Conservation (phyloP, 2,113 vertebrate species). For the Myiozetetes cayanensis region DNA sequence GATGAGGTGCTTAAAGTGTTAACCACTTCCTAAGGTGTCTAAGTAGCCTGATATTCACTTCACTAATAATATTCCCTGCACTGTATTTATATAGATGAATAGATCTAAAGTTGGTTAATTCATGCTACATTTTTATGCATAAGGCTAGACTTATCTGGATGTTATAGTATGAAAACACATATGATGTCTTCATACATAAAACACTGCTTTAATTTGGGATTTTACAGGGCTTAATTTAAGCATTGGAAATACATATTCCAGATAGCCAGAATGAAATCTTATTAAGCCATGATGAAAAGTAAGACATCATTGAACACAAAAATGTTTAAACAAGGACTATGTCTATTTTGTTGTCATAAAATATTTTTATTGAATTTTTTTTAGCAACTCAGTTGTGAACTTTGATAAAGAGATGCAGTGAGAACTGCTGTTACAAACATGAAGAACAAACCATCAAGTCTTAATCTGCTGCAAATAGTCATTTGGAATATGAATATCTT, state of each 20-base stretch:
- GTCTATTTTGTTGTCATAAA: background rate
- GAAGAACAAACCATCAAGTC: background rate
- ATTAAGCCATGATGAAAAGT: constrained; percentile 8
- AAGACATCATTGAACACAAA: background rate
- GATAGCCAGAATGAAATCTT: background rate
- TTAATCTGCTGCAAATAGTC: background rate
- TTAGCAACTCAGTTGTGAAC: background rate
- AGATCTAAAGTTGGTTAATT: background rate
- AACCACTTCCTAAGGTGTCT: constrained; percentile 50
- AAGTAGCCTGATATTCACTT: constrained; percentile 34
- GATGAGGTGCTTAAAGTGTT: constrained; percentile 43
- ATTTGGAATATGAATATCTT: background rate
- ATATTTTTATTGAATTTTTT: constrained; percentile 17
- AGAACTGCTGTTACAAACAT: background rate
- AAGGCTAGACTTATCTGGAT: background rate
- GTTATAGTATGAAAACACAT: background rate
- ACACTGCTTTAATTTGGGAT: background rate
- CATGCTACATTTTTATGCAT: background rate
- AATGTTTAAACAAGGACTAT: background rate
- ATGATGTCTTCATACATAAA: background rate
- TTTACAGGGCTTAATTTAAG: background rate
- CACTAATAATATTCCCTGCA: constrained; percentile 38
- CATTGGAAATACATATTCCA: background rate
- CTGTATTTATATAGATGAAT: constrained; percentile 35
- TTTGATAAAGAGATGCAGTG: background rate